Evolutionary conservation across 2,888 invertebrate genomes (phyloP).

Genomic region (Drosophila nr. fundita): DNA sequence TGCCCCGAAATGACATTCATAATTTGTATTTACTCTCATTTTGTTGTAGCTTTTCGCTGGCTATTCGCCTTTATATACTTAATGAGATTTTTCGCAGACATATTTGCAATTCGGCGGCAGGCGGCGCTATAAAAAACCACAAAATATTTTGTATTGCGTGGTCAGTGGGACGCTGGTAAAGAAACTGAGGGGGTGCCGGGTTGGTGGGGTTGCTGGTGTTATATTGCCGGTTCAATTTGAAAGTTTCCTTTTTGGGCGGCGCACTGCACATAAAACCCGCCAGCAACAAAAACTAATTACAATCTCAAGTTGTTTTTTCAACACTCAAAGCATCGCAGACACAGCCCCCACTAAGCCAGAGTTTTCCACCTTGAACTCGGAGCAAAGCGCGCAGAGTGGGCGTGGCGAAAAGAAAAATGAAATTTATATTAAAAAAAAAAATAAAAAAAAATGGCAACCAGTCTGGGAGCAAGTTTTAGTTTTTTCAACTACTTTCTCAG

Average conservation of each 20-base stretch:
- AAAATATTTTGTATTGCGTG: constrained; percentile 63
- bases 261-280: constrained; percentile 63
- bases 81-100: constrained; percentile 80
- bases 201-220: not conserved
- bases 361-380: constrained; percentile 52
- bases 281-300: constrained; percentile 83
- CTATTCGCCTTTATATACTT: constrained; percentile 55
- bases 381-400: constrained; percentile 32
- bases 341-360: constrained; percentile 15
- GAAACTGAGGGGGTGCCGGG: not conserved
- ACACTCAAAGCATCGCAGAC: constrained; percentile 61
- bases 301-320: constrained; percentile 77
- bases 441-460: constrained; percentile 24
- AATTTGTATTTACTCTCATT: constrained; percentile 71
- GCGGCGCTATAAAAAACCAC: constrained; percentile 65
- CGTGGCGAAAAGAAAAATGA: constrained; percentile 31
- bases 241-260: constrained; percentile 63
- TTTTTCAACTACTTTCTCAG: constrained; percentile 71
- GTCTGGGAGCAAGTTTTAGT: constrained; percentile 62
- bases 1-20: constrained; percentile 68
- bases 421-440: constrained; percentile 64
- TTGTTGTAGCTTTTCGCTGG: constrained; percentile 33
- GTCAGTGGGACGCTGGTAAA: constrained; percentile 1
- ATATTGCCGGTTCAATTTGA: constrained; percentile 71
- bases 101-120: constrained; percentile 70